phyloP scores from a whole-genome alignment of 2,113 vertebrate genomes.

The Alces alces region DNA sequence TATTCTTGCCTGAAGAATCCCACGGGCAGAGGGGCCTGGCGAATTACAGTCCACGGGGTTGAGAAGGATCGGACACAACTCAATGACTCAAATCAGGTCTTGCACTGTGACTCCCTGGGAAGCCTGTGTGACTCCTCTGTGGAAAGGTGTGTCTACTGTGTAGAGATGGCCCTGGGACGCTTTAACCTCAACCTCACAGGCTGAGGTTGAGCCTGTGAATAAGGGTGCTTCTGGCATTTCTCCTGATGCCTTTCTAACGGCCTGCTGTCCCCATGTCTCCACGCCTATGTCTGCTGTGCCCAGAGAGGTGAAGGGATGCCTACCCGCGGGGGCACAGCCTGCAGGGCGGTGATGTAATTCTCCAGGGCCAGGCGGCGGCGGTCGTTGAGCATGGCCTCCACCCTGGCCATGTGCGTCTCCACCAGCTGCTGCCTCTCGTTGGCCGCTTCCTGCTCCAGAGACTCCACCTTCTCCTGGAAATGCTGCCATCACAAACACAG shows the following conservation, averaged over 20 bases:
- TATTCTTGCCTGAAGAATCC: background rate
- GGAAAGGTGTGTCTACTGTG: background rate
- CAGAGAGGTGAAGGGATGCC: background rate
- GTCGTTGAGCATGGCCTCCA: slow-evolving; percentile 97
- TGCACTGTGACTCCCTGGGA: background rate
- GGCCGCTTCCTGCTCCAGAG: slow-evolving; percentile 95
- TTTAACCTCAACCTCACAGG: background rate
- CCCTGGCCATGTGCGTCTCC: slow-evolving; percentile 97
- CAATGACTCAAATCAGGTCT: background rate
- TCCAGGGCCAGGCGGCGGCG: slow-evolving; percentile 94
- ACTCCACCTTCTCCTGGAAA: slow-evolving; percentile 98
- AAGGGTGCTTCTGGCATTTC: background rate
- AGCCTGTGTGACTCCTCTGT: background rate
- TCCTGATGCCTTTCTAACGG: background rate
- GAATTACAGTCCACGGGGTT: rapidly evolving
- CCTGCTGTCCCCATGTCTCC: background rate
- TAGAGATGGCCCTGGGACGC: background rate
- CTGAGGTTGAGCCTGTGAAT: background rate
- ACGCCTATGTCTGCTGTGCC: background rate
- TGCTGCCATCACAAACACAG: slow-evolving; percentile 79
- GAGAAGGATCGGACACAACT: background rate
- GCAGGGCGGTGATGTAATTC: slow-evolving; percentile 95
- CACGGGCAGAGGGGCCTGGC: background rate
- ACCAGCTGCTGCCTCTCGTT: slow-evolving; percentile 97
- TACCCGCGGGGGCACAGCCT: slow-evolving; percentile 88